phyloP scores from a whole-genome alignment of 2,113 vertebrate species.

The Hassar affinis region DNA sequence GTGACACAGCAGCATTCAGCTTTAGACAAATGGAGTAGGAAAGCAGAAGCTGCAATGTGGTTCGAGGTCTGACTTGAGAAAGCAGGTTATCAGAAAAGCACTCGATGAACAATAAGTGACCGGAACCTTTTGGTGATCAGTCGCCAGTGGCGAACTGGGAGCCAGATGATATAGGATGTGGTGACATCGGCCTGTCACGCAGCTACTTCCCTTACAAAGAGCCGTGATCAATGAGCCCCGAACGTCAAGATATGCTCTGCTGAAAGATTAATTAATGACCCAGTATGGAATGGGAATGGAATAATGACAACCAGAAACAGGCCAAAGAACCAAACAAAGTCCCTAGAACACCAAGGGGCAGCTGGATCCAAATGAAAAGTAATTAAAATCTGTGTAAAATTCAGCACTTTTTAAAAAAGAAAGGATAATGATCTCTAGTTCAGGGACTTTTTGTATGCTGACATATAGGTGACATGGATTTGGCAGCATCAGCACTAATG shows the following conservation, averaged over 20 bases:
- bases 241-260: constrained; percentile 40
- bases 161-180: constrained; percentile 45
- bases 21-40: neutral
- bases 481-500: constrained; percentile 42
- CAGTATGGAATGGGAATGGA: constrained; percentile 10
- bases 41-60: neutral
- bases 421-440: constrained; percentile 9
- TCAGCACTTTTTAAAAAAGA: neutral
- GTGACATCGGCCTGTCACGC: constrained; percentile 40
- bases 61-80: neutral
- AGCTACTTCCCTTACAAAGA: constrained; percentile 42
- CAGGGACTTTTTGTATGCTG: neutral
- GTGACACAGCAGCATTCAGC: neutral
- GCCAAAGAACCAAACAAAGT: neutral
- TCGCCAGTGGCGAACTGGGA: neutral
- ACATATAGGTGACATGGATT: constrained; percentile 23
- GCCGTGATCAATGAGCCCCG: constrained; percentile 50
- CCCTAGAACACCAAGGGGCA: neutral
- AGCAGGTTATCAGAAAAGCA: constrained; percentile 16
- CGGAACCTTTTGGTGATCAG: neutral
- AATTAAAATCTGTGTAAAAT: neutral
- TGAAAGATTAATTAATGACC: constrained; percentile 45
- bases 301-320: constrained; percentile 28
- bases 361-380: neutral
- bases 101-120: constrained; percentile 15